phyloP scores from a whole-genome alignment of 2,113 vertebrate species.

The Rhagologus leucostigma region DNA sequence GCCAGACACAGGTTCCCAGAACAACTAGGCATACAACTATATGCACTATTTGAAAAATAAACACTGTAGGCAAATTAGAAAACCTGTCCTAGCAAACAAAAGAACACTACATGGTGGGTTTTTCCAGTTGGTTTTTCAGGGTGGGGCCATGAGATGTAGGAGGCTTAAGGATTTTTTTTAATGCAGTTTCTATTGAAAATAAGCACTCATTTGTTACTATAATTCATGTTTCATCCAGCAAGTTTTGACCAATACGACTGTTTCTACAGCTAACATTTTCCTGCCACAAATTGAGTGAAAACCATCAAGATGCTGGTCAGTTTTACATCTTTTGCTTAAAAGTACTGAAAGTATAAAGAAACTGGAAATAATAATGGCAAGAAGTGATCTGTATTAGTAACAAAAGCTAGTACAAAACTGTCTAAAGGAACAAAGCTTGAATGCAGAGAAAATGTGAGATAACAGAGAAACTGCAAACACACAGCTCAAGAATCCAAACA shows the following conservation, averaged over 20 bases:
- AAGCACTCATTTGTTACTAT: not conserved
- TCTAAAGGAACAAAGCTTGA: not conserved
- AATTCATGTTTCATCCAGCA: not conserved
- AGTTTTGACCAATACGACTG: not conserved
- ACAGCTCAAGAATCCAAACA: not conserved
- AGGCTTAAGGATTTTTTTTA: not conserved
- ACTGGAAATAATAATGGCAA: not conserved
- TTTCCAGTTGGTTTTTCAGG: not conserved
- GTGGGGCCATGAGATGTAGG: not conserved
- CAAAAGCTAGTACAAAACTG: not conserved
- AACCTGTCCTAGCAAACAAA: not conserved
- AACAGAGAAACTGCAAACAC: not conserved
- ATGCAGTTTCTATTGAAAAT: not conserved
- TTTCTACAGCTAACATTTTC: not conserved
- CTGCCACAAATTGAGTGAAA: not conserved
- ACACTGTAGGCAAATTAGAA: not conserved
- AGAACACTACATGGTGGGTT: not conserved
- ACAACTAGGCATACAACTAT: not conserved
- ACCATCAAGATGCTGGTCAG: not conserved
- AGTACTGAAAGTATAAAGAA: not conserved
- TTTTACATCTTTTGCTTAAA: not conserved
- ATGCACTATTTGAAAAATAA: not conserved
- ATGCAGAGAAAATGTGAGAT: not conserved
- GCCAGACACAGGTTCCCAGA: not conserved
- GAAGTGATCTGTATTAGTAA: not conserved